A percentile compares a stretch with the other conserved stretches of the same genome.
These are phyloP conservation scores for Pecten maximus DNA, from an alignment of 2,888 invertebrate genomes.

Conservation along the genomic window DNA sequence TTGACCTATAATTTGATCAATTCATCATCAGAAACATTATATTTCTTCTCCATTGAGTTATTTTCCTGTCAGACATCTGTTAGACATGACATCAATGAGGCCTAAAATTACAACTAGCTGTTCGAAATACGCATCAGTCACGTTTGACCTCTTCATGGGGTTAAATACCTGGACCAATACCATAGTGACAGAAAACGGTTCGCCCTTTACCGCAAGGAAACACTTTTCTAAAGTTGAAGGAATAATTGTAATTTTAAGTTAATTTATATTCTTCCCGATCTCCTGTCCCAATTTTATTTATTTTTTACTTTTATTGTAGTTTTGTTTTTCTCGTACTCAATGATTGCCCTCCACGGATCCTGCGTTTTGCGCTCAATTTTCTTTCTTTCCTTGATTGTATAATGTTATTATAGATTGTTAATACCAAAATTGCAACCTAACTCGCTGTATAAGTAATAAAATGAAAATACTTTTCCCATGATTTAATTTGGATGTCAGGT, in stretches of 20 bases:
- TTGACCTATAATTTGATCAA: slow-evolving; percentile 8
- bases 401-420: no score
- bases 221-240: background rate
- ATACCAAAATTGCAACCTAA: no score
- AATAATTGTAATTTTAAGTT: background rate
- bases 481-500: no score
- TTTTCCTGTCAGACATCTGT: background rate
- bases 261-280: background rate
- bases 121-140: background rate
- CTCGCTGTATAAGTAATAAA: no score
- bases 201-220: background rate
- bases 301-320: no score
- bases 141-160: background rate
- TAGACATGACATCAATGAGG: background rate
- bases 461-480: no score
- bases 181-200: background rate
- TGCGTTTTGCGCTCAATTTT: background rate
- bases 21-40: background rate
- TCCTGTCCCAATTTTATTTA: background rate
- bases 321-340: background rate
- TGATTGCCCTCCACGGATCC: background rate
- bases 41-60: background rate
- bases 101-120: background rate
- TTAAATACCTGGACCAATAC: background rate
- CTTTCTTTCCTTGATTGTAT: no score